Conservation (phyloP, 2,113 vertebrate genomes). For the Xiphophorus maculatus region DNA sequence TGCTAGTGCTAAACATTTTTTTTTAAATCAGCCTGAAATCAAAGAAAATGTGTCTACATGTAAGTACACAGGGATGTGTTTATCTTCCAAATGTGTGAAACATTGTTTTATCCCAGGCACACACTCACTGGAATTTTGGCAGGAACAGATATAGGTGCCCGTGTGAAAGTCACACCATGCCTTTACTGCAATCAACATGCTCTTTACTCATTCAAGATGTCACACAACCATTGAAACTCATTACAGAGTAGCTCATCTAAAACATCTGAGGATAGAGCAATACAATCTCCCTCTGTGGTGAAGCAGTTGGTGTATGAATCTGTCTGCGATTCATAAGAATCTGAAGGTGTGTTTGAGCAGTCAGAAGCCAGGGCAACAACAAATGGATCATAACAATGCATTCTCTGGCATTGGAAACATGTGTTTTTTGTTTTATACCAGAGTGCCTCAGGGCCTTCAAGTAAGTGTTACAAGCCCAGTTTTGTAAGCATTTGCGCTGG, state of each 20-base stretch:
- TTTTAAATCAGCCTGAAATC: slow-evolving; percentile 8
- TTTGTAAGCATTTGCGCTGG: slow-evolving; percentile 55
- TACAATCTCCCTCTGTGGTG: slow-evolving; percentile 73
- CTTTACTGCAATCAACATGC: slow-evolving; percentile 52
- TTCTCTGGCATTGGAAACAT: slow-evolving; percentile 29
- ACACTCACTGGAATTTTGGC: slow-evolving; percentile 36
- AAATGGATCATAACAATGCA: slow-evolving; percentile 55
- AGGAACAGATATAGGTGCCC: slow-evolving; percentile 46
- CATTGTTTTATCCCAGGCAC: slow-evolving; percentile 27
- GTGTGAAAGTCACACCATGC: slow-evolving; percentile 47
- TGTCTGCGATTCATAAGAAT: slow-evolving; percentile 65
- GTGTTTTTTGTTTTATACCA: slow-evolving; percentile 23
- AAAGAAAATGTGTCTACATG: not conserved
- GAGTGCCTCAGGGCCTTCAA: slow-evolving; percentile 45
- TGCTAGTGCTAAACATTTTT: not conserved
- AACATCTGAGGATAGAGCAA: slow-evolving; percentile 60
- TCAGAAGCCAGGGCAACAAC: slow-evolving; percentile 67
- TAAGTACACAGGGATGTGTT: not conserved
- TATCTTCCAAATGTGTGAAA: not conserved
- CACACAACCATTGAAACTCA: slow-evolving; percentile 24
- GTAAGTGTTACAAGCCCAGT: slow-evolving; percentile 44
- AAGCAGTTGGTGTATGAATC: slow-evolving; percentile 71
- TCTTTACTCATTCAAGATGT: slow-evolving; percentile 20
- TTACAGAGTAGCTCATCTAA: slow-evolving; percentile 40
- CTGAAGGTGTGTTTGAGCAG: slow-evolving; percentile 65